Evolutionary conservation across 1,140 invertebrate species (phyloP), one percentile per base, ranked within the genome.

Genomic region (Neomicropteryx cornuta): DNA sequence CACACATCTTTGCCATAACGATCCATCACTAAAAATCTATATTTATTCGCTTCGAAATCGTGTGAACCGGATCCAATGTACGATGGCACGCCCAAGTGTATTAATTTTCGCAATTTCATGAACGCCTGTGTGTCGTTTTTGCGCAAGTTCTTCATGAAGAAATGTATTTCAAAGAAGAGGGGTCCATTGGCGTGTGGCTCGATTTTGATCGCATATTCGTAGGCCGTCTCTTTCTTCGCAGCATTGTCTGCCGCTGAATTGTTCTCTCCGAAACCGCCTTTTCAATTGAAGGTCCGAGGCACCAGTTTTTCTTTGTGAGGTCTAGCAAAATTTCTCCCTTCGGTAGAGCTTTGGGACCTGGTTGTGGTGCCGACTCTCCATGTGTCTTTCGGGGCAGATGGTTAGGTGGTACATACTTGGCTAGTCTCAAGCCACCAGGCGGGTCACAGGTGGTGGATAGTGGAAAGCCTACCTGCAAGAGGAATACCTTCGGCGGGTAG

Each of bases 191-290:
- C 77, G 67, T 87, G 81, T 14, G 90, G 90, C 71, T 95, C 91
- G 54, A 84, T 82, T 75, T 86, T 86, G n/a, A 85, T 66, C n/a
- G 83, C 81, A 51, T 72, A 76, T 16, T 75, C 71, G 60, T 75
- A 82, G 32, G 66, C 65, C 22, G 62, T 59, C 11, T 53, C 57
- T 43, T 56, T 59, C 36, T 70, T 72, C 1, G 60, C 62, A 8
- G 58, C 55, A 23, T 69, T 68, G 39, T 76, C 73, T 58, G 62
- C 58, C 55, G 83, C 86, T 17, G 79, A 72, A 58, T 94, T 94
- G 51, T 94, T 90, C 60, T 92, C 85, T 2, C 91, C 91, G 67
- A 95, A 96, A 22, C 91, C 92, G n/a, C 92, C 92, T 40, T 82
- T 68, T 1, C 92, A 37, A 96, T 86, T 0, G 88, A 87, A 17